Conservation (phyloP, 2,888 invertebrate species). For the Cerceris ruficornis region DNA sequence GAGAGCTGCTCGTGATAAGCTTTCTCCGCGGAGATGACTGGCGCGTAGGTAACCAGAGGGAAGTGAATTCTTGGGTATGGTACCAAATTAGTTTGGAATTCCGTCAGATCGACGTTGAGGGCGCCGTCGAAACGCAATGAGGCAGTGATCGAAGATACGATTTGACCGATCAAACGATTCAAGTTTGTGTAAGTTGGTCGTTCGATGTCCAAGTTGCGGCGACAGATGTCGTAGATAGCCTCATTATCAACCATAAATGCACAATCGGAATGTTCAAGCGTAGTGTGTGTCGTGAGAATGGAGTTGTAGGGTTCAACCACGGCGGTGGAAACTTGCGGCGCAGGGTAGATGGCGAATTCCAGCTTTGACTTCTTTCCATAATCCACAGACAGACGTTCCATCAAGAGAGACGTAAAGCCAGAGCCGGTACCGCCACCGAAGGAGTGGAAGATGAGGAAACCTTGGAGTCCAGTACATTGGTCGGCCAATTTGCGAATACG, state of each 20-base stretch:
- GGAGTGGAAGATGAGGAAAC: slow-evolving; percentile 97
- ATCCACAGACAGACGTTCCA: slow-evolving; percentile 97
- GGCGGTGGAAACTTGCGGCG: slow-evolving; percentile 95
- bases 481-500: slow-evolving; percentile 93
- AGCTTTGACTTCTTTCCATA: slow-evolving; percentile 98
- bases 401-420: slow-evolving; percentile 96
- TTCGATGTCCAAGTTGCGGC: slow-evolving; percentile 96
- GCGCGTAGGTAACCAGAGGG: slow-evolving; percentile 95
- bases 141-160: slow-evolving; percentile 96
- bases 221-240: slow-evolving; percentile 95
- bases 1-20: slow-evolving; percentile 96
- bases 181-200: slow-evolving; percentile 99
- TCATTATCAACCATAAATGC: slow-evolving; percentile 98
- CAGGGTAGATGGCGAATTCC: slow-evolving; percentile 94
- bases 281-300: slow-evolving; percentile 97
- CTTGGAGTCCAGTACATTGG: slow-evolving; percentile 96
- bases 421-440: slow-evolving; percentile 97
- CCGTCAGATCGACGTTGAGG: slow-evolving; percentile 93
- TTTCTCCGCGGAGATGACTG: slow-evolving; percentile 96
- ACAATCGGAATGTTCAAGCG: slow-evolving; percentile 93
- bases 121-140: slow-evolving; percentile 95
- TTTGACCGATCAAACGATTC: slow-evolving; percentile 97
- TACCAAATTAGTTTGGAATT: slow-evolving; percentile 95
- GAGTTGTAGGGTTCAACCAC: slow-evolving; percentile 99
- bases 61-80: slow-evolving; percentile 96